Base-by-base conservation (phyloP, 2,888 invertebrate species). In the Beris morrisii region DNA sequence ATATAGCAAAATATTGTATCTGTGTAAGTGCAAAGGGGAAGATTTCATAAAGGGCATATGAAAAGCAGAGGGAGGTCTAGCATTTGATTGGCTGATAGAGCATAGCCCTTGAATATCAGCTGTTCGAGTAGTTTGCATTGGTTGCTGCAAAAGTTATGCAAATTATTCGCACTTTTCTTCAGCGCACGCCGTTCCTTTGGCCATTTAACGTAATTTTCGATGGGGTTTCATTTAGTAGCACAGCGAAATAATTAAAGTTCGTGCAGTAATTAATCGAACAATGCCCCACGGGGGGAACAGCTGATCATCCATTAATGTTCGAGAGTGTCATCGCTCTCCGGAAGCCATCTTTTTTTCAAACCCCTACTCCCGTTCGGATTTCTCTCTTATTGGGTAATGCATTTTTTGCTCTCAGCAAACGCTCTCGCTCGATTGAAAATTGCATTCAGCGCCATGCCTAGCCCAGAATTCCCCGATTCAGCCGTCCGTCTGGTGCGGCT, bases 321-420 rank as follows among this genome's bases (percentile, higher is more conserved):
- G 43, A 11, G 58, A 58, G 58, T 48, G 32, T n/a, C 48, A 31
- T 50, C 13, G 9, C 22, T 50, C 38, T 52, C 52, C 61, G 50
- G 59, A 46, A 59, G 61, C 61, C 61, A 61, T 61, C 61, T 61
- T 61, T 12, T 31, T 32, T 48, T 50, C 61, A 52, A 9, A 38
- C 61, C 52, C 61, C 50, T 38, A 38, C 38, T 59, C 50, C n/a
- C 52, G 30, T 9, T 31, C 31, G 52, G 38, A 52, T 32, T 38
- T 30, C 52, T 30, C 50, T 61, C 61, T 50, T 43, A 50, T 50
- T 61, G 61, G 61, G 22, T 28, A 38, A 61, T 61, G 61, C 61
- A 52, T 52, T 38, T n/a, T 22, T n/a, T 15, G 13, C 44, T 44
- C 38, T 28, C 1, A 15, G 22, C 22, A 22, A 22, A 22, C 28